These are phyloP conservation scores for Beris chalybata DNA, from an alignment of 2,888 invertebrate species.

Conservation along the genomic window DNA sequence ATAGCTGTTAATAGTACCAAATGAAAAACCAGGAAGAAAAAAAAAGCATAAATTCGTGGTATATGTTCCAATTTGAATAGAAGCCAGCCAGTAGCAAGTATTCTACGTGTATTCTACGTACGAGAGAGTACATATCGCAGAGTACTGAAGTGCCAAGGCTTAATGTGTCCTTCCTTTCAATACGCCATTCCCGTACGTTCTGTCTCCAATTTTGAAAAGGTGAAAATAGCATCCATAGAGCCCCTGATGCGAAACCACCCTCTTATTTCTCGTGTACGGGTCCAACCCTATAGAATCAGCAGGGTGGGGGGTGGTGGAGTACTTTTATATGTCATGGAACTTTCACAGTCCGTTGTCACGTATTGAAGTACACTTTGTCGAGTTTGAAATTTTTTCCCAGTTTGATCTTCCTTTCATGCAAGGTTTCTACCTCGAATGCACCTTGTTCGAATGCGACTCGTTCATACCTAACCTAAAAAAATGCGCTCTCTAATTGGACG, in stretches of 20 bases:
- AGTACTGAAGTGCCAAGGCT: conserved; percentile 5
- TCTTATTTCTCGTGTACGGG: background rate
- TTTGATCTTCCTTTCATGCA: background rate
- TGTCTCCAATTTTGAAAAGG: background rate
- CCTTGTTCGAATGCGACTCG: background rate
- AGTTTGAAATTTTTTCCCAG: background rate
- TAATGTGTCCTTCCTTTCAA: conserved; percentile 16
- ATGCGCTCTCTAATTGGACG: conserved; percentile 43
- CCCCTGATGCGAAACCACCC: background rate
- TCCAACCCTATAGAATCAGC: conserved; percentile 9
- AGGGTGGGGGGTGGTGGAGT: conserved; percentile 2
- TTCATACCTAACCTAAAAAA: conserved; percentile 22
- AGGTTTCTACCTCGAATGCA: background rate
- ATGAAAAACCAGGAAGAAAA: no score
- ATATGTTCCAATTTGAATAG: no score
- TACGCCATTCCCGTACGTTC: background rate
- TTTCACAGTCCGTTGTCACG: conserved; percentile 30
- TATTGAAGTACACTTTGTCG: conserved; percentile 13
- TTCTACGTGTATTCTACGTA: no score
- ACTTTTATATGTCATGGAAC: conserved; percentile 33
- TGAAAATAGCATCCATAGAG: background rate
- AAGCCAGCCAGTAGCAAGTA: no score
- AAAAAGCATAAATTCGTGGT: no score
- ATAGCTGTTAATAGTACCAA: no score
- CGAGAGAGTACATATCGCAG: no score